phyloP scores from a whole-genome alignment of 2,888 invertebrate genomes.

The Cryptocheilus praepositus region DNA sequence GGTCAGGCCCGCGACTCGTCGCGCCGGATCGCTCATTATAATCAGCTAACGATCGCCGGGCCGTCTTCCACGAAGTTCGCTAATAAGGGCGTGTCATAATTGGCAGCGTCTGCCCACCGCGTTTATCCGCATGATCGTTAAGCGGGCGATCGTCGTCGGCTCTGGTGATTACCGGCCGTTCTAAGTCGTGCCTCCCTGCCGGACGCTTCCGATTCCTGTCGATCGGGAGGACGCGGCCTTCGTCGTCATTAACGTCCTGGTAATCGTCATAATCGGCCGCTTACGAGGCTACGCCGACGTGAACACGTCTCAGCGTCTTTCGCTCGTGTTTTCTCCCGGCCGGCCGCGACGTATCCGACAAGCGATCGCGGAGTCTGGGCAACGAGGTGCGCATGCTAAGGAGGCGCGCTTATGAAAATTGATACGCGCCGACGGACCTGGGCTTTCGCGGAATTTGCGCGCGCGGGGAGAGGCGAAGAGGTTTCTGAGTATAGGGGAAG shows the following conservation, averaged over 20 bases:
- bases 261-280: background rate
- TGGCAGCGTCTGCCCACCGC: slow-evolving; percentile 18
- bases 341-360: no score
- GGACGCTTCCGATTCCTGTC: background rate
- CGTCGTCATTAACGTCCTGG: slow-evolving; percentile 17
- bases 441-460: no score
- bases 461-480: no score
- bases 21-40: no score
- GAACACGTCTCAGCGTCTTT: background rate
- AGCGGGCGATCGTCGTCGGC: slow-evolving; percentile 39
- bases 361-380: no score
- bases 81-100: slow-evolving; percentile 55
- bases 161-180: slow-evolving; percentile 17
- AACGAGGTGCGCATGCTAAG: no score
- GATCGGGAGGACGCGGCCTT: slow-evolving; percentile 14
- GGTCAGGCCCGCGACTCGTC: no score
- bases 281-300: background rate
- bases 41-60: no score
- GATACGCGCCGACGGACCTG: no score
- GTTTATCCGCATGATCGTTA: slow-evolving; percentile 55
- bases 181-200: slow-evolving; percentile 15
- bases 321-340: no score
- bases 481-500: no score
- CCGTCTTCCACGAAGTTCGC: slow-evolving; percentile 21
- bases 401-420: no score